phyloP scores from a whole-genome alignment of 2,113 vertebrate species.

The Nyctibius bracteatus region DNA sequence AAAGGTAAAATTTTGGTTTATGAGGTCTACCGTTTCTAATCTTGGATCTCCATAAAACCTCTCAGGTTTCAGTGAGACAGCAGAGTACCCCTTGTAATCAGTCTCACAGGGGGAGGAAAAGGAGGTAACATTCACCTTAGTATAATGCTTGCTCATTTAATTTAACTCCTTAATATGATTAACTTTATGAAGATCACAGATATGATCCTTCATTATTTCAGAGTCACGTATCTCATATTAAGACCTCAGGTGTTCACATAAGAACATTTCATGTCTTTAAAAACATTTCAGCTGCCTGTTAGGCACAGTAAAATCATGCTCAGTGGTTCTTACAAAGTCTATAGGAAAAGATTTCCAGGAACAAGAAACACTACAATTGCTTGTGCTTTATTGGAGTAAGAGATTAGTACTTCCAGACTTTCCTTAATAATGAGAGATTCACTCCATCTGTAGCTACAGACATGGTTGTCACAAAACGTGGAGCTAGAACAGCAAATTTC shows the following conservation, averaged over 20 bases:
- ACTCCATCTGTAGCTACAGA: neutral
- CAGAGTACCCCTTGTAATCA: neutral
- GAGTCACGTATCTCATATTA: neutral
- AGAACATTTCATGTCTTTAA: neutral
- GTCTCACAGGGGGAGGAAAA: neutral
- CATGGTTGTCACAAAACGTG: neutral
- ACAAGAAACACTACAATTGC: neutral
- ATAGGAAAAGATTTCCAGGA: neutral
- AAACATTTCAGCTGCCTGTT: neutral
- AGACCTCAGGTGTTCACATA: neutral
- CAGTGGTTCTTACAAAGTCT: neutral
- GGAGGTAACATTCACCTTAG: neutral
- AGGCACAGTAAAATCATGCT: neutral
- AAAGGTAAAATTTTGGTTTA: neutral
- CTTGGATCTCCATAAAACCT: neutral
- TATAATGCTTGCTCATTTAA: neutral
- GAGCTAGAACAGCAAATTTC: neutral
- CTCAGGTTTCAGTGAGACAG: neutral
- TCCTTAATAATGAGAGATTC: neutral
- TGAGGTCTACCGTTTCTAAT: neutral
- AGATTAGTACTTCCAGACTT: neutral
- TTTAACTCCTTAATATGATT: neutral
- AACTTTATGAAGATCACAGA: neutral
- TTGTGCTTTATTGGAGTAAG: neutral
- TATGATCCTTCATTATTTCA: neutral